Conservation (phyloP, 2,113 vertebrate genomes). For the Grus americana region DNA sequence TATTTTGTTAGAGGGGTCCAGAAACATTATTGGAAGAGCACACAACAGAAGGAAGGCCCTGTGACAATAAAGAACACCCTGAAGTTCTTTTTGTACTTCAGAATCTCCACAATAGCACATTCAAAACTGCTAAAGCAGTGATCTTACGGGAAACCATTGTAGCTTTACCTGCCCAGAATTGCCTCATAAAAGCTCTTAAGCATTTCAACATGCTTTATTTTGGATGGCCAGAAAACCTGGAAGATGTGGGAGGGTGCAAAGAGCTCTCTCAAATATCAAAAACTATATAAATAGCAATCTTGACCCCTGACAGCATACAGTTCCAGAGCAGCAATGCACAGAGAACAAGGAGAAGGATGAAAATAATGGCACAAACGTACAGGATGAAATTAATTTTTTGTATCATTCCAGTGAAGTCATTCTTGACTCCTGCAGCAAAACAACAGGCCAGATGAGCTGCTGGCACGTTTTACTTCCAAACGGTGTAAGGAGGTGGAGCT, state of each 20-base stretch:
- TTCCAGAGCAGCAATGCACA: neutral
- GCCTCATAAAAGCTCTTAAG: neutral
- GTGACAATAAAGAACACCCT: neutral
- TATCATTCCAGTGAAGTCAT: neutral
- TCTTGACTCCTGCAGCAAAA: neutral
- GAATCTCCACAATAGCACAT: neutral
- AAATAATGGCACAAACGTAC: neutral
- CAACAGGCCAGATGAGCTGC: neutral
- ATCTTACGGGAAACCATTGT: neutral
- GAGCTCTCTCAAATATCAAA: neutral
- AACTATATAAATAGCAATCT: neutral
- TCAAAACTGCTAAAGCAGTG: neutral
- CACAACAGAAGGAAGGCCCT: neutral
- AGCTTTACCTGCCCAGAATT: neutral
- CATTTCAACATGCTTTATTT: neutral
- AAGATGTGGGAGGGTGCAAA: neutral
- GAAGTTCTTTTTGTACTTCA: neutral
- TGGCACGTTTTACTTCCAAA: neutral
- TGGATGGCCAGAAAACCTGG: neutral
- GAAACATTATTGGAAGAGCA: neutral
- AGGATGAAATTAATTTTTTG: neutral
- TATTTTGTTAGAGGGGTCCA: neutral
- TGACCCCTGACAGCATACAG: neutral
- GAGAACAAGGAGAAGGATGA: neutral
- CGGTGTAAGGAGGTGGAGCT: neutral